Evolutionary conservation across 2,113 vertebrate genomes (phyloP), one percentile per base, ranked within the genome.

Genomic region (Excalfactoria chinensis): DNA sequence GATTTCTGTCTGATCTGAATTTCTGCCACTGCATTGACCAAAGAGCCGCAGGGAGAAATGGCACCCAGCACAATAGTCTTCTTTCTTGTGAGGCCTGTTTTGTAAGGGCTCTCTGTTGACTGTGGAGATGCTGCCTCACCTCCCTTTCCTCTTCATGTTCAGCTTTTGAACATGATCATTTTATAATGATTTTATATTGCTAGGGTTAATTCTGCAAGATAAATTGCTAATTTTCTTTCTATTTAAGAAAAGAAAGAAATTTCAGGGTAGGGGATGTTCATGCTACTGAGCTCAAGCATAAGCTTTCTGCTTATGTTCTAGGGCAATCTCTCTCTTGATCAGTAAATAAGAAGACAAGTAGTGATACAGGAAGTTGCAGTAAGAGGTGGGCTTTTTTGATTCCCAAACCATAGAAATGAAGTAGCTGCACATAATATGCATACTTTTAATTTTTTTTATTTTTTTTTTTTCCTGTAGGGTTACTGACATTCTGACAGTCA

Each of bases 71-170:
- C 30, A 78, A 1, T 1, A 1, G 62, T 10, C 8, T 17, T 69
- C 32, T 84, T 60, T 75, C 13, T 11, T 0, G 0, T 43, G 66
- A 60, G 63, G 2, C 26, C 16, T 62, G 3, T 49, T 60, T 59
- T 76, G 14, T 3, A 35, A 59, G 59, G 8, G 69, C n/a, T 70
- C 11, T 18, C 23, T 12, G 17, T 40, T 86, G 43, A 16, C 41
- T 37, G 2, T 1, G 15, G 20, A 51, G 28, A 4, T 83, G 34
- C 81, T 87, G 4, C 43, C 34, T 62, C 44, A 41, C 17, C 4
- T 71, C 16, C n/a, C 2, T 71, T 9, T 76, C 11, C 6, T 56
- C 87, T 78, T 62, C 0, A 0, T 41, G 11, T 49, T 75, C 40
- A 68, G 5, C 30, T 84, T 82, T 37, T 37, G 37, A 37, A 37